phyloP scores from a whole-genome alignment of 2,888 invertebrate genomes.

The Dynastes grantii region DNA sequence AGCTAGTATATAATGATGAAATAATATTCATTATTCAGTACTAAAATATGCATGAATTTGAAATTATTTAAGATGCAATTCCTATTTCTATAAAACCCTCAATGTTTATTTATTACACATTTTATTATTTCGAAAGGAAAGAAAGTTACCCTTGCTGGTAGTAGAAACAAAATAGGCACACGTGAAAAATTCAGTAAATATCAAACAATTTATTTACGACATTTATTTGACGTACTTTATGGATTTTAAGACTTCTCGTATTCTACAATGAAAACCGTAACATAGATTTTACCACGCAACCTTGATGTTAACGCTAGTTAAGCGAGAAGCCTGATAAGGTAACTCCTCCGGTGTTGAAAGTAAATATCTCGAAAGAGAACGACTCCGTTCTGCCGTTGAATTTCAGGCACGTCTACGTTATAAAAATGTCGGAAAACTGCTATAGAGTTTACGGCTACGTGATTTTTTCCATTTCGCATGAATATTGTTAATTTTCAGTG shows the following conservation, averaged over 20 bases:
- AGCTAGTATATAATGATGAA: too few relatives aligned
- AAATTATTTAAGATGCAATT: too few relatives aligned
- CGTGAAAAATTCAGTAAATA: conserved; percentile 2
- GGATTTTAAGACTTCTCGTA: conserved; percentile 4
- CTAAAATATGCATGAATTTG: too few relatives aligned
- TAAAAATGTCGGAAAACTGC: conserved; percentile 29
- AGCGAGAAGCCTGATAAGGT: conserved; percentile 38
- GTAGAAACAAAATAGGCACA: neutral
- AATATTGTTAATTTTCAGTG: conserved; percentile 21
- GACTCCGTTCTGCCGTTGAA: conserved; percentile 13
- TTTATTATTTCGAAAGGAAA: too few relatives aligned
- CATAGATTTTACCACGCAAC: conserved; percentile 31
- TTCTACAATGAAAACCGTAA: conserved; percentile 24
- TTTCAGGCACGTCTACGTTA: conserved; percentile 29
- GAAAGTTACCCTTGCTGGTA: too few relatives aligned
- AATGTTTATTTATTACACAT: too few relatives aligned
- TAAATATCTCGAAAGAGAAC: conserved; percentile 32
- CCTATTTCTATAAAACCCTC: too few relatives aligned
- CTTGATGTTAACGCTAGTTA: conserved; percentile 24
- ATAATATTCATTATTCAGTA: too few relatives aligned
- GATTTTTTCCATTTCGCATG: conserved; percentile 16
- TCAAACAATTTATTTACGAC: neutral
- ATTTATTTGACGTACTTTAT: neutral
- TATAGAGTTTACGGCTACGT: conserved; percentile 2
- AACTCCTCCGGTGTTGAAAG: conserved; percentile 25